Evolutionary conservation across 1,140 invertebrate species (phyloP).

Genomic region (Ceratina australensis): DNA sequence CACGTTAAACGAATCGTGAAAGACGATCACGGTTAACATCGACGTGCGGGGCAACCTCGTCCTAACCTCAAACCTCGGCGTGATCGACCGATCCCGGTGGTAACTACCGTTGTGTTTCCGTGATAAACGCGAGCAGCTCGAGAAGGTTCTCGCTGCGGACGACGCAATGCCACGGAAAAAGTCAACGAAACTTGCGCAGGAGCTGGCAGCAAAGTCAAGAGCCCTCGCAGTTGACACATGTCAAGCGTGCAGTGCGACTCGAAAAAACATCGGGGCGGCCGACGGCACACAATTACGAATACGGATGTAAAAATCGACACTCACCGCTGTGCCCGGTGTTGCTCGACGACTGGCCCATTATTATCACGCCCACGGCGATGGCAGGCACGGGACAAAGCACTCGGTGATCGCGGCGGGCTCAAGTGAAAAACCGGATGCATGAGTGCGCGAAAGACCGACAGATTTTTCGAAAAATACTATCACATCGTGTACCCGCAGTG

Average conservation of each 20-base stretch:
- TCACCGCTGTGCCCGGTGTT: constrained; percentile 76
- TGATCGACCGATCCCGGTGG: neutral
- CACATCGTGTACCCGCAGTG: constrained; percentile 64
- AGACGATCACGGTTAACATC: constrained; percentile 2
- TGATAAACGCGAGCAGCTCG: constrained; percentile 14
- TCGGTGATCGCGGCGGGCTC: constrained; percentile 60
- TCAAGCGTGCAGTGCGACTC: constrained; percentile 46
- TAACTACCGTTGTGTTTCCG: constrained; percentile 1
- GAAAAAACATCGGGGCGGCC: constrained; percentile 34
- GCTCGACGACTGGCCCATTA: constrained; percentile 76
- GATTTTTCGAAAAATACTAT: constrained; percentile 65
- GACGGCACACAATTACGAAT: constrained; percentile 30
- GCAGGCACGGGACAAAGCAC: constrained; percentile 48
- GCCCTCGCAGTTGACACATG: constrained; percentile 61
- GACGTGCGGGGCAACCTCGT: constrained; percentile 7
- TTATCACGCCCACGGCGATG: constrained; percentile 45
- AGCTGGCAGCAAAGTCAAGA: constrained; percentile 47
- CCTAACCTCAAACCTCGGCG: constrained; percentile 39
- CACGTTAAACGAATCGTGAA: neutral
- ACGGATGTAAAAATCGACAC: constrained; percentile 57
- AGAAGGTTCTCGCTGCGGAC: constrained; percentile 31
- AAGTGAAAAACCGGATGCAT: constrained; percentile 65
- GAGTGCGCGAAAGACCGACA: constrained; percentile 62
- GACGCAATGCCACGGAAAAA: constrained; percentile 48
- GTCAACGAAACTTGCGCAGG: constrained; percentile 48